Conservation (phyloP, 2,888 invertebrate genomes). For the Drosophila phalerata region DNA sequence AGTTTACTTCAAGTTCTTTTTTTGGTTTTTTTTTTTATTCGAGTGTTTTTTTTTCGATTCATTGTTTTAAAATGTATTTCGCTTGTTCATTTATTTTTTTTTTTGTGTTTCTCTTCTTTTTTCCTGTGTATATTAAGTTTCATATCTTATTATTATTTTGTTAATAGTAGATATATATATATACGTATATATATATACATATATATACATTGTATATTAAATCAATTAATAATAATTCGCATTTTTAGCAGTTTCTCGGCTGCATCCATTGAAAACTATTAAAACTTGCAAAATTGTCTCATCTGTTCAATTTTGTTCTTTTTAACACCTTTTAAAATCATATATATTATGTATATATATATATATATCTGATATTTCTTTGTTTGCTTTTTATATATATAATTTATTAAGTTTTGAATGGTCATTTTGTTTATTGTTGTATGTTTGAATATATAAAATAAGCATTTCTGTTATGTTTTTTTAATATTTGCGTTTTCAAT, state of each 20-base stretch:
- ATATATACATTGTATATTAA: slow-evolving; percentile 58
- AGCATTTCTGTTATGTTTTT: slow-evolving; percentile 57
- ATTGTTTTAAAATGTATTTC: slow-evolving; percentile 63
- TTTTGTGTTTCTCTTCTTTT: slow-evolving; percentile 35
- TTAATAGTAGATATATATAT: slow-evolving; percentile 62
- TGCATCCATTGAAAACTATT: slow-evolving; percentile 65
- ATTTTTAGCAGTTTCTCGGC: slow-evolving; percentile 53
- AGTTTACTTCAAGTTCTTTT: slow-evolving; percentile 46
- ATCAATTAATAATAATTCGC: slow-evolving; percentile 77
- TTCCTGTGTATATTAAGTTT: slow-evolving; percentile 42
- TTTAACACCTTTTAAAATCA: slow-evolving; percentile 71
- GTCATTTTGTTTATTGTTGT: slow-evolving; percentile 76
- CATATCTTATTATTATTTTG: slow-evolving; percentile 32
- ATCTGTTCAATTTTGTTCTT: slow-evolving; percentile 35
- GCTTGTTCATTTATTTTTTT: slow-evolving; percentile 37
- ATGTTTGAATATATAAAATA: slow-evolving; percentile 80
- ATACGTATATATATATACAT: slow-evolving; percentile 38
- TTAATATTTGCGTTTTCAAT: slow-evolving; percentile 29
- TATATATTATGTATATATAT: slow-evolving; percentile 45
- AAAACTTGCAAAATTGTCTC: slow-evolving; percentile 63
- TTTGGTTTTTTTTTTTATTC: slow-evolving; percentile 48
- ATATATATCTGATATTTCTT: slow-evolving; percentile 41
- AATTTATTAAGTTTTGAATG: slow-evolving; percentile 65
- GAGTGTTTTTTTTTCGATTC: slow-evolving; percentile 63
- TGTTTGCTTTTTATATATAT: slow-evolving; percentile 41